Percentiles rank a stretch among this genome's conserved stretches.
These are phyloP conservation scores for Ptychobarbus kaznakovi DNA, from an alignment of 2,797 vertebrate genomes.

Conservation along the genomic window DNA sequence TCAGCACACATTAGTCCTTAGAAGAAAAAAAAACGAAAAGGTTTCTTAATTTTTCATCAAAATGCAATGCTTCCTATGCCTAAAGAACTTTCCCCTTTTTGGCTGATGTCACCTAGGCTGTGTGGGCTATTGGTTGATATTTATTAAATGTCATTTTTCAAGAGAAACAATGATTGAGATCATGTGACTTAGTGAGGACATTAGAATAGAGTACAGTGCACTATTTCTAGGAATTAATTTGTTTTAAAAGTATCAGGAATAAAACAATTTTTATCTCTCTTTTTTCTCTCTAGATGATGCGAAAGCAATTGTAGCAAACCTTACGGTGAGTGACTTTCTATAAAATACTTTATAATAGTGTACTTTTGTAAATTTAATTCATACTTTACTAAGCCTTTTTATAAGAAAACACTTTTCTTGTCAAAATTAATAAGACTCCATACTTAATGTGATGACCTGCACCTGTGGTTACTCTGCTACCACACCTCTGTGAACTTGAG, in stretches of 20 bases:
- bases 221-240: background rate
- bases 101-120: background rate
- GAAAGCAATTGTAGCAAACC: slow-evolving; percentile 90
- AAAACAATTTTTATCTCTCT: slow-evolving; percentile 36
- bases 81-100: background rate
- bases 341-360: background rate
- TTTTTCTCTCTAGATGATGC: slow-evolving; percentile 85
- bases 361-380: background rate
- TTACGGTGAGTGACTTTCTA: slow-evolving; percentile 85
- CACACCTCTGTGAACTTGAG: background rate
- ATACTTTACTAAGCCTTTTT: slow-evolving; percentile 15
- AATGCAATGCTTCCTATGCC: background rate
- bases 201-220: background rate
- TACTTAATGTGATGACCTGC: background rate
- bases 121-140: background rate
- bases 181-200: background rate
- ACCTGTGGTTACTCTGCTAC: background rate
- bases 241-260: background rate
- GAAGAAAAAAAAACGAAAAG: background rate
- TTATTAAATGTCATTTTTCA: background rate
- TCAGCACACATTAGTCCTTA: background rate
- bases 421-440: background rate
- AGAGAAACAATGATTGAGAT: background rate
- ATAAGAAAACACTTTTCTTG: background rate
- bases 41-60: background rate